Base-by-base conservation (phyloP, 2,113 vertebrate species). In the Laterallus jamaicensis region DNA sequence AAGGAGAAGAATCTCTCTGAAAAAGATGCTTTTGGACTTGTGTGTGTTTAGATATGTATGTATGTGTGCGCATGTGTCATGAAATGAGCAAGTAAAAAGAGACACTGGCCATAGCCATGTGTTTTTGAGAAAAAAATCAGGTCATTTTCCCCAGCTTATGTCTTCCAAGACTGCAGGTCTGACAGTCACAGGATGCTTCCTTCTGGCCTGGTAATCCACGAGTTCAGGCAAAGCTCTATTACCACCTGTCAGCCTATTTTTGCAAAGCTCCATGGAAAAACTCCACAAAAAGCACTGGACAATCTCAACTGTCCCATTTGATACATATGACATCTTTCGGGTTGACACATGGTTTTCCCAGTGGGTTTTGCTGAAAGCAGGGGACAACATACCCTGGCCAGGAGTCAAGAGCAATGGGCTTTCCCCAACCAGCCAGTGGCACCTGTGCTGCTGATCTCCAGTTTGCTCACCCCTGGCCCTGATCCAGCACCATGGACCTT, bases 161-260 rank as follows among this genome's bases (percentile, higher is more conserved):
- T 62, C 15, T 91, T 91, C 67, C 82, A 73, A 26, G 58, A 58
- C 74, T 84, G 77, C 54, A 86, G 69, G 74, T 81, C 56, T 69
- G 71, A 74, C 56, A 89, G 66, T 58, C 24, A 62, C 39, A 50
- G 88, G 68, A 74, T 68, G 40, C 86, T 89, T 92, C 86, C 89
- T 96, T 91, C 91, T 87, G 84, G 54, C 29, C 49, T 29, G 28
- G 62, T 93, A 96, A 91, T 79, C 84, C 66, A 62, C 0, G 19
- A 79, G 39, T 89, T 86, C 81, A 89, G 74, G 49, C 69, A 91
- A 86, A 83, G 81, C 54, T 92, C 83, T 76, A 84, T 2, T 7
- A 64, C 95, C 81, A 95, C 96, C 94, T 97, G 93, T 93, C 95
- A 95, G 50, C 31, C 49, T 93, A n/a, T 91, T 95, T 97, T 91